Percentiles rank a stretch among this genome's conserved stretches.
These are phyloP conservation scores for Fringilla coelebs DNA, from an alignment of 2,797 vertebrate genomes.

Conservation along the genomic window DNA sequence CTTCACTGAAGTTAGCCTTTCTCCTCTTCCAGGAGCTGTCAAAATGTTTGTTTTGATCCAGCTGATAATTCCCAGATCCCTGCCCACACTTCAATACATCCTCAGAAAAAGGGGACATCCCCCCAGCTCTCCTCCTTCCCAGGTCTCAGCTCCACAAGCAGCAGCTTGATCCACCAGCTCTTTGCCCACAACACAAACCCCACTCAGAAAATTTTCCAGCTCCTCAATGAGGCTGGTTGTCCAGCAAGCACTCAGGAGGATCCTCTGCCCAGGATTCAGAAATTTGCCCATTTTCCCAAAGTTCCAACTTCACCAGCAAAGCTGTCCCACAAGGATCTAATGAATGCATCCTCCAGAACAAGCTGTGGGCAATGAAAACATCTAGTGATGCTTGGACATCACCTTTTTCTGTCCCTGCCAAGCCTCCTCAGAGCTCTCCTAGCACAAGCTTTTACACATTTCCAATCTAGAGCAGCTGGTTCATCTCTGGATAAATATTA, in stretches of 20 bases:
- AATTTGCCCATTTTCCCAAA: neutral
- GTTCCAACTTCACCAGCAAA: neutral
- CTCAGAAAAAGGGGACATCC: neutral
- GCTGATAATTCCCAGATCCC: neutral
- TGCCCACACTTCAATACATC: neutral
- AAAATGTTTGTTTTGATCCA: neutral
- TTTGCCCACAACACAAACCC: neutral
- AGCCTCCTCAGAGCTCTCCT: neutral
- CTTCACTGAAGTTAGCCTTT: neutral
- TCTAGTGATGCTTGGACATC: neutral
- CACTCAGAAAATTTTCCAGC: neutral
- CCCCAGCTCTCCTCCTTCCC: neutral
- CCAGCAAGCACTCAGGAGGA: neutral
- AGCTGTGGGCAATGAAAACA: neutral
- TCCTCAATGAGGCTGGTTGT: fast-evolving
- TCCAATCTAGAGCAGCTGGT: neutral
- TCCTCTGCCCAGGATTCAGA: neutral
- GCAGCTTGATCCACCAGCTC: neutral
- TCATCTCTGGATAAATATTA: neutral
- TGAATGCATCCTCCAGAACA: fast-evolving
- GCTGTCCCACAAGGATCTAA: neutral
- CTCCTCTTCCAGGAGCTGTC: neutral
- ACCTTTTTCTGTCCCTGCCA: neutral
- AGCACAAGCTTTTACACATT: fast-evolving
- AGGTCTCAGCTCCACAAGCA: neutral